These are phyloP conservation scores for Siphamia tubifer DNA, from an alignment of 2,113 vertebrate species.

Conservation along the genomic window DNA sequence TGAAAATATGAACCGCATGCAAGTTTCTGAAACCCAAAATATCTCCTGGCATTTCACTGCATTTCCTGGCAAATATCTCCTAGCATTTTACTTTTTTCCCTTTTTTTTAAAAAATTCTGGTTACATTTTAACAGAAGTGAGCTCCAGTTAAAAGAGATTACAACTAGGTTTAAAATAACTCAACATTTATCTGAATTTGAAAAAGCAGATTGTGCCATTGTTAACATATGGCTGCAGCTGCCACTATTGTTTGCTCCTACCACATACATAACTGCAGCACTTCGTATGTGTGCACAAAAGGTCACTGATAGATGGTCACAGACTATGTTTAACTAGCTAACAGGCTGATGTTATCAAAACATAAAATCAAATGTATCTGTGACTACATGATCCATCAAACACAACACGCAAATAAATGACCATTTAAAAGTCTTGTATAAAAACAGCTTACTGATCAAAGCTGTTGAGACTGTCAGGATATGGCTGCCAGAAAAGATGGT, in stretches of 20 bases:
- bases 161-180: too few relatives aligned
- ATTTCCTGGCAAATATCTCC: too few relatives aligned
- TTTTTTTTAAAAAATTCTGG: too few relatives aligned
- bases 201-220: background rate
- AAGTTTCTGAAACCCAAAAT: too few relatives aligned
- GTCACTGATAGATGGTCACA: background rate
- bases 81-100: too few relatives aligned
- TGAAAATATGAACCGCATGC: too few relatives aligned
- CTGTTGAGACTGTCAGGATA: background rate
- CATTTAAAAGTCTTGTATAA: conserved; percentile 16
- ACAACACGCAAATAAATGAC: conserved; percentile 9
- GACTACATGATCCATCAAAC: background rate
- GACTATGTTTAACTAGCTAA: conserved; percentile 1
- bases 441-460: background rate
- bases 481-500: conserved; percentile 16
- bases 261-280: conserved; percentile 16
- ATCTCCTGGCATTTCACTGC: too few relatives aligned
- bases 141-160: too few relatives aligned
- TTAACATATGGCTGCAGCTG: background rate
- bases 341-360: background rate
- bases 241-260: conserved; percentile 13
- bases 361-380: background rate
- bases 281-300: conserved; percentile 1
- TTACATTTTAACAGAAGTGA: too few relatives aligned
- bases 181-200: background rate